Conservation (phyloP, 2,888 invertebrate genomes). For the Suillia variegata region DNA sequence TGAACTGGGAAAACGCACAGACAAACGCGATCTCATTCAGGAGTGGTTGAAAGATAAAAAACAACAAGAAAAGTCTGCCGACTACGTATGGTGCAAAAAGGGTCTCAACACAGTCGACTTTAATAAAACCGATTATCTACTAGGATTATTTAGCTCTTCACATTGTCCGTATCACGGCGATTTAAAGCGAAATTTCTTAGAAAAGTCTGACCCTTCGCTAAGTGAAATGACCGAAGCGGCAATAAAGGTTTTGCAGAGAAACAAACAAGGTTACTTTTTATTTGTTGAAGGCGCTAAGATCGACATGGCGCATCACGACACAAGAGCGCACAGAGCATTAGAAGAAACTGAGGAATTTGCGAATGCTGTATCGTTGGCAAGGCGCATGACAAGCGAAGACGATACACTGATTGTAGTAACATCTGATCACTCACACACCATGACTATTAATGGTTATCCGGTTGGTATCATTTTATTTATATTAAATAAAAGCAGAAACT, state of each 20-base stretch:
- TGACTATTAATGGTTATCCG: slow-evolving; percentile 78
- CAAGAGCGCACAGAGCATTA: slow-evolving; percentile 70
- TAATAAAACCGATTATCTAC: slow-evolving; percentile 64
- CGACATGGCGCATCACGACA: slow-evolving; percentile 67
- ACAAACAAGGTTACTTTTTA: slow-evolving; percentile 71
- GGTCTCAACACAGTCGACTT: slow-evolving; percentile 53
- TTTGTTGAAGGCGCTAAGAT: slow-evolving; percentile 70
- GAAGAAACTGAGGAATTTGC: slow-evolving; percentile 81
- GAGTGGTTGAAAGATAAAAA: slow-evolving; percentile 66
- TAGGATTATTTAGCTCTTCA: slow-evolving; percentile 65
- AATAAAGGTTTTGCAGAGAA: slow-evolving; percentile 67
- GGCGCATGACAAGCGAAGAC: slow-evolving; percentile 65
- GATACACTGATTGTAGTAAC: slow-evolving; percentile 83
- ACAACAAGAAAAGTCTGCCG: slow-evolving; percentile 40
- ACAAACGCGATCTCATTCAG: slow-evolving; percentile 70
- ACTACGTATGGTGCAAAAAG: slow-evolving; percentile 52
- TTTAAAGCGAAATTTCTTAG: slow-evolving; percentile 57
- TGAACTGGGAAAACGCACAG: slow-evolving; percentile 63
- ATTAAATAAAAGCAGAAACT: background rate
- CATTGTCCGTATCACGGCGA: slow-evolving; percentile 69
- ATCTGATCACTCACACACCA: slow-evolving; percentile 80
- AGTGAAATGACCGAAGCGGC: slow-evolving; percentile 72
- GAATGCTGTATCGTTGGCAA: slow-evolving; percentile 71
- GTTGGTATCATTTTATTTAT: too few relatives aligned
- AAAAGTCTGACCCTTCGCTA: slow-evolving; percentile 66